These are phyloP conservation scores for Porphyrio hochstetteri DNA, from an alignment of 2,113 vertebrate genomes.

Conservation along the genomic window DNA sequence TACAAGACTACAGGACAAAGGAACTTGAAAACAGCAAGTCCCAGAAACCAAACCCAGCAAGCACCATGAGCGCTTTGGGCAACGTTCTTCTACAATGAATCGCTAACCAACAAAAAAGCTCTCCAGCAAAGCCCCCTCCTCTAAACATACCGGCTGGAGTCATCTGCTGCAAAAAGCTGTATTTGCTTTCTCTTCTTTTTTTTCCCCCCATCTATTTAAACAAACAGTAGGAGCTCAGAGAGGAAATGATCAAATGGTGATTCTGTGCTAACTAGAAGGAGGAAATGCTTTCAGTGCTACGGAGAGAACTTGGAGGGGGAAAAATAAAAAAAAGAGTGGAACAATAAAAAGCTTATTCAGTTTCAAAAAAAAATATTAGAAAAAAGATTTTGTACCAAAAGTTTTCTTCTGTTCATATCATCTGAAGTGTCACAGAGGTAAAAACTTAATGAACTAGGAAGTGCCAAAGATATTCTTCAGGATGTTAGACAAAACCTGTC, in stretches of 20 bases:
- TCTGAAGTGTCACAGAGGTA: neutral
- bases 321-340: neutral
- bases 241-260: constrained; percentile 9
- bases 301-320: neutral
- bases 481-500: neutral
- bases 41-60: neutral
- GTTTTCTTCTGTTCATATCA: neutral
- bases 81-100: neutral
- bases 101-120: neutral
- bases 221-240: neutral
- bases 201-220: neutral
- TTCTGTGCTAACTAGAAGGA: neutral
- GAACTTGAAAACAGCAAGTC: neutral
- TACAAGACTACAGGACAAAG: neutral
- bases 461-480: neutral
- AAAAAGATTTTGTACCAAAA: neutral
- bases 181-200: neutral
- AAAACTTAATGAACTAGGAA: neutral
- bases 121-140: neutral
- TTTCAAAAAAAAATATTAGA: neutral
- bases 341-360: neutral
- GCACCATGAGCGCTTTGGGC: neutral
- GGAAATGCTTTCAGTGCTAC: neutral
- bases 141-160: neutral
- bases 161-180: neutral